Percentiles rank a stretch among this genome's conserved stretches.
These are phyloP conservation scores for Ophiodon elongatus DNA, from an alignment of 2,113 vertebrate genomes.

Conservation along the genomic window DNA sequence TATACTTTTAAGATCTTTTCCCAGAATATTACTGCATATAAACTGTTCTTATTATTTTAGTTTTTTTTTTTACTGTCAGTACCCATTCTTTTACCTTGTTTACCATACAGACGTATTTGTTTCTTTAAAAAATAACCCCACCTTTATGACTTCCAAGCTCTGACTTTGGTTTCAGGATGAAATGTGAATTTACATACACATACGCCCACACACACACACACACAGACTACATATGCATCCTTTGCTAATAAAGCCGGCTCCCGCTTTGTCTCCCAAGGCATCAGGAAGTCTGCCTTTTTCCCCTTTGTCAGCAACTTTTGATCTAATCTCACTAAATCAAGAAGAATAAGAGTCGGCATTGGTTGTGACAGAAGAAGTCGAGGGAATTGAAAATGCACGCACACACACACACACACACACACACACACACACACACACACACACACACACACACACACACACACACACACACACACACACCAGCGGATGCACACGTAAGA, in stretches of 20 bases:
- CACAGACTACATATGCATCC: constrained; percentile 21
- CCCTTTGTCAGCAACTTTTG: constrained; percentile 67
- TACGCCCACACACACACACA: not conserved
- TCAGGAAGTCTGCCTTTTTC: constrained; percentile 52
- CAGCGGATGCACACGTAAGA: not conserved
- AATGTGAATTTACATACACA: not conserved
- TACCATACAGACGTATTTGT: not conserved
- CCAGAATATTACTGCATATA: not conserved
- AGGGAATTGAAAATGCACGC: constrained; percentile 42
- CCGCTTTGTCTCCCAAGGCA: constrained; percentile 59
- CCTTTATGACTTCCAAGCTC: not conserved
- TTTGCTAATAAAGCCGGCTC: constrained; percentile 58
- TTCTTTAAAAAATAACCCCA: not conserved
- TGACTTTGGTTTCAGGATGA: not conserved
- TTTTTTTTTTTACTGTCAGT: no score
- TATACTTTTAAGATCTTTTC: not conserved
- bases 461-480: not conserved
- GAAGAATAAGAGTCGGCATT: constrained; percentile 63
- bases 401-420: constrained; percentile 2
- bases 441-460: constrained; percentile 10
- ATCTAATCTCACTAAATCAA: constrained; percentile 73
- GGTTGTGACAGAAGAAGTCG: constrained; percentile 52
- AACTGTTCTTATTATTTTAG: no score
- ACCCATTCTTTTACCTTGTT: not conserved
- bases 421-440: constrained; percentile 2